phyloP scores from a whole-genome alignment of 2,888 invertebrate species.

The Phania funesta region DNA sequence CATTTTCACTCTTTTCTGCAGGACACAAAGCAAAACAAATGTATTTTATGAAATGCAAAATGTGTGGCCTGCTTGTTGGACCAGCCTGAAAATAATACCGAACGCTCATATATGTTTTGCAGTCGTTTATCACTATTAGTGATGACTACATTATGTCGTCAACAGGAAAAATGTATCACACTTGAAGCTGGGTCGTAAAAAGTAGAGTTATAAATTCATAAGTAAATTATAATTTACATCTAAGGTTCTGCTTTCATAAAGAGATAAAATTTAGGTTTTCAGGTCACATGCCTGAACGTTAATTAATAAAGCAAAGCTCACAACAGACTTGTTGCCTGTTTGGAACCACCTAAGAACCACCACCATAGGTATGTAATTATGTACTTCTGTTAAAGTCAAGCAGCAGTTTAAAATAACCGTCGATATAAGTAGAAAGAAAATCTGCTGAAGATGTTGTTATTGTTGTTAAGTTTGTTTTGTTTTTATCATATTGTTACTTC shows the following conservation, averaged over 20 bases:
- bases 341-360: not conserved
- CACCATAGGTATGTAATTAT: too few relatives aligned
- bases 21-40: too few relatives aligned
- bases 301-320: slow-evolving; percentile 48
- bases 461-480: not conserved
- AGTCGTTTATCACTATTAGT: slow-evolving; percentile 54
- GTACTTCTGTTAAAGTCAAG: slow-evolving; percentile 12
- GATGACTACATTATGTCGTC: slow-evolving; percentile 49
- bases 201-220: slow-evolving; percentile 44
- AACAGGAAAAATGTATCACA: slow-evolving; percentile 37
- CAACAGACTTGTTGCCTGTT: slow-evolving; percentile 27
- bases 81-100: not conserved
- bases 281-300: slow-evolving; percentile 57
- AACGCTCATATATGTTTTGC: not conserved
- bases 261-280: slow-evolving; percentile 63
- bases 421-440: not conserved
- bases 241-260: slow-evolving; percentile 47
- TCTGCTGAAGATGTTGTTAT: not conserved
- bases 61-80: not conserved
- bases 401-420: not conserved
- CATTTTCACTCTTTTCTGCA: too few relatives aligned
- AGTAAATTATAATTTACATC: slow-evolving; percentile 66
- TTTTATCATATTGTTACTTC: slow-evolving; percentile 4
- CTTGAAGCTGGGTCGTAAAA: slow-evolving; percentile 5
- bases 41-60: not conserved